A percentile compares a stretch with the other conserved stretches of the same genome.
Conservation (phyloP, 1,140 invertebrate genomes). For the Pseudomyrmex concolor region DNA sequence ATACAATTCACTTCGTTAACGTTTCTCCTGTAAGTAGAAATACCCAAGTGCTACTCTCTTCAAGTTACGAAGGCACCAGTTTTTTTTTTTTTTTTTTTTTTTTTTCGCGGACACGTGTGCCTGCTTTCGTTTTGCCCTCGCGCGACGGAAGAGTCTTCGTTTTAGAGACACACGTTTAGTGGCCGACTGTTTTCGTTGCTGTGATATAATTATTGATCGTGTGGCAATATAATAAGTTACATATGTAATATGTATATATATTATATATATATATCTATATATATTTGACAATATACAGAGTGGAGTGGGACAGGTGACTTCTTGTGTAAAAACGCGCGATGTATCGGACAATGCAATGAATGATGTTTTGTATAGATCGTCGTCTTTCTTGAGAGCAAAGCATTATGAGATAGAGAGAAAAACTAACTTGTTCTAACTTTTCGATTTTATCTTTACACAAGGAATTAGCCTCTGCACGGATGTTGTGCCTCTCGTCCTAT, state of each 20-base stretch:
- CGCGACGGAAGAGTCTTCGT: slow-evolving; percentile 15
- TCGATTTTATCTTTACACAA: too few species aligned
- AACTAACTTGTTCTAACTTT: too few species aligned
- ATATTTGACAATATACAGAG: too few species aligned
- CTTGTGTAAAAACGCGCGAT: too few species aligned
- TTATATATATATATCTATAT: too few species aligned
- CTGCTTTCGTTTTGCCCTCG: slow-evolving; percentile 19
- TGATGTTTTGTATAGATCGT: too few species aligned
- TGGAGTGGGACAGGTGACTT: too few species aligned
- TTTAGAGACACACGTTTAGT: slow-evolving; percentile 62
- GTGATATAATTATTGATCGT: slow-evolving; percentile 68
- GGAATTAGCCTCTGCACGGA: too few species aligned
- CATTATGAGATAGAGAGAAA: too few species aligned
- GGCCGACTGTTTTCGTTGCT: slow-evolving; percentile 74
- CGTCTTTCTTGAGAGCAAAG: too few species aligned
- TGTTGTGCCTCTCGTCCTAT: too few species aligned
- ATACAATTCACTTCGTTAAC: neutral
- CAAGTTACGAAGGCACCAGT: neutral
- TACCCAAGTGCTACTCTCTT: slow-evolving; percentile 32
- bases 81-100: neutral
- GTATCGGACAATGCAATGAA: too few species aligned
- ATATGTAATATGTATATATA: neutral
- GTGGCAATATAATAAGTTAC: slow-evolving; percentile 56
- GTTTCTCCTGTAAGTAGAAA: slow-evolving; percentile 22
- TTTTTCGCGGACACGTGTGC: neutral